Evolutionary conservation across 2,888 invertebrate genomes (phyloP), one percentile per base, ranked within the genome.

Genomic region (Epirrhoe tristata): DNA sequence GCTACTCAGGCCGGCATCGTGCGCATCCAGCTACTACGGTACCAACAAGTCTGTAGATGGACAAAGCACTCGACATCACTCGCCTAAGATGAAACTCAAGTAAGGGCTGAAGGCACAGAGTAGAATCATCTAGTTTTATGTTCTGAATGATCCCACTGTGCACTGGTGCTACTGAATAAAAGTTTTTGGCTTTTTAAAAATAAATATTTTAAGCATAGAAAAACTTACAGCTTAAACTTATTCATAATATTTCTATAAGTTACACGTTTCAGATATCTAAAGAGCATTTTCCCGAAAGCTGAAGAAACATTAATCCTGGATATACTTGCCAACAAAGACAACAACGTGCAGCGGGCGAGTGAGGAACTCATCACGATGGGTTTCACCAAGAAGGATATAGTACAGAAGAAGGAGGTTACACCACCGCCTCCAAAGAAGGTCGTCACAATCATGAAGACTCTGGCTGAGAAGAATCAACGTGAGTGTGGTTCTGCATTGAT

Each of bases 41-140:
- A 95, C 95, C 53, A 94, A 94, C 51, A 93, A 94, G 70, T 93
- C 94, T 39, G 87, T 93, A 58, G 95, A 95, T 58, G 93, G 95
- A 24, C 95, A 93, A 75, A 93, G 94, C 63, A 93, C 95, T 34
- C 94, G 94, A 78, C 97, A 97, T 80, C 96, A 97, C 77, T 98
- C 97, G 81, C 98, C 98, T 72, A 98, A 98, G 94, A 96, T 98
- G 96, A 98, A 98, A 94, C 94, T 98, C 89, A 98, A 98, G 98
- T 98, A 90, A 82, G 86, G 85, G 14, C 50, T 17, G 32, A 24
- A 34, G 4, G 39, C 5, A 56, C 6, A 46, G 46, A 17, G 1
- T 14, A 48, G 6, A 36, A 6, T 36, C 1, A 8, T 5, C 24
- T 24, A 1, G 24, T 24, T 24, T 24, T 24, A 1, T 24, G 3